Conservation (phyloP, 2,113 vertebrate species). For the Micromys minutus region DNA sequence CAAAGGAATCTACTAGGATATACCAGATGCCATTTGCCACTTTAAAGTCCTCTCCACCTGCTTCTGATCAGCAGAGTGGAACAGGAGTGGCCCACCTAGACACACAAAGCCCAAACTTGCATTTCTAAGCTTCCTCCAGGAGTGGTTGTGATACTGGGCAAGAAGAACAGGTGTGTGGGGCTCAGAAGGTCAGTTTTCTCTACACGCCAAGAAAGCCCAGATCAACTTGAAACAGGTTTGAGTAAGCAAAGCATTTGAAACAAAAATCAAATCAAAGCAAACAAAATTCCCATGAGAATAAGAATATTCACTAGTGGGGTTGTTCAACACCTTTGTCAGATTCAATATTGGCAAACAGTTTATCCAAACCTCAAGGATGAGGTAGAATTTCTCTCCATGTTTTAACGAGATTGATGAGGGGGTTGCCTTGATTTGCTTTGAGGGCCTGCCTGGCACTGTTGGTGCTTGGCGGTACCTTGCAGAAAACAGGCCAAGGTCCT, state of each 20-base stretch:
- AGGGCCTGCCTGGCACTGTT: neutral
- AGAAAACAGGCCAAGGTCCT: neutral
- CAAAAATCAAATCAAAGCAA: neutral
- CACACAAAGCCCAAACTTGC: neutral
- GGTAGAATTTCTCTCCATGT: neutral
- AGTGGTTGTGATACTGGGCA: neutral
- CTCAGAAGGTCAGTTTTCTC: neutral
- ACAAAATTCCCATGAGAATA: neutral
- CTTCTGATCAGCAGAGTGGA: constrained; percentile 16
- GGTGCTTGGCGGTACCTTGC: neutral
- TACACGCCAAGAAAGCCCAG: neutral
- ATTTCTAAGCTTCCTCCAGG: constrained; percentile 34
- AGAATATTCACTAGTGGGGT: neutral
- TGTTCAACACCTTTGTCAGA: neutral
- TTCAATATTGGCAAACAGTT: constrained; percentile 3
- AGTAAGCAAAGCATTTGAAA: neutral
- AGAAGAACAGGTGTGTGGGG: constrained; percentile 57
- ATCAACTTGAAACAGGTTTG: neutral
- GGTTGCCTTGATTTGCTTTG: neutral
- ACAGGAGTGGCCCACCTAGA: constrained; percentile 52
- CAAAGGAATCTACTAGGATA: constrained; percentile 7
- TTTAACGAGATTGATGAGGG: neutral
- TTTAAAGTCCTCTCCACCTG: constrained; percentile 22
- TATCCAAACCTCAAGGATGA: constrained; percentile 4
- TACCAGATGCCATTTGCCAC: neutral